A percentile compares a stretch with the other conserved stretches of the same genome.
phyloP scores from a whole-genome alignment of 2,113 vertebrate genomes.

The Gymnorhina tibicen region DNA sequence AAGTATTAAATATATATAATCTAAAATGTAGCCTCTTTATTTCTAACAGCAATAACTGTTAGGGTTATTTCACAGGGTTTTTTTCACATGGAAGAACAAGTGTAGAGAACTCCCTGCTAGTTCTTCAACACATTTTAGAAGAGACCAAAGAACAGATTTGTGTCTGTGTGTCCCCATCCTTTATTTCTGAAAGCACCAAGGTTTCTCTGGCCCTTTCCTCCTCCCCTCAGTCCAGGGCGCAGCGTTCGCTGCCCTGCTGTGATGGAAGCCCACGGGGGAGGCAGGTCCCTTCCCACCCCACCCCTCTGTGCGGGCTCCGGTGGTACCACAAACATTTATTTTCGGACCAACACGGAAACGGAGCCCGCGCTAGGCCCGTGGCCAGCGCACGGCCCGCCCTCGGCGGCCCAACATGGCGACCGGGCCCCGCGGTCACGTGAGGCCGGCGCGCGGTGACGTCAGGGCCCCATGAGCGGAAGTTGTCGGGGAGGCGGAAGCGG shows the following conservation, averaged over 20 bases:
- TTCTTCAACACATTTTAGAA: background rate
- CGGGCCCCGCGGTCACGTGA: background rate
- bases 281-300: fast-evolving
- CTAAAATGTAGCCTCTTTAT: background rate
- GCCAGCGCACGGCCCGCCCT: fast-evolving
- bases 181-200: background rate
- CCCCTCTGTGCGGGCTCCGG: fast-evolving
- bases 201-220: too few species aligned
- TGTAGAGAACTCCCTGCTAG: background rate
- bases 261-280: fast-evolving
- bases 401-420: background rate
- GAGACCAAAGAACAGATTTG: too few species aligned
- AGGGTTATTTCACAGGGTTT: too few species aligned
- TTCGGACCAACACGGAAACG: fast-evolving
- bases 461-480: constrained; percentile 51
- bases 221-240: background rate
- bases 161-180: background rate
- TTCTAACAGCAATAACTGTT: background rate
- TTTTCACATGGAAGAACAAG: background rate
- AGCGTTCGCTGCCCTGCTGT: background rate
- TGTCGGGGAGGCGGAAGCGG: constrained; percentile 53
- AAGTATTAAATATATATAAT: background rate
- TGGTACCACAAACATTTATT: background rate
- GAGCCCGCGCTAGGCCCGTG: too few species aligned
- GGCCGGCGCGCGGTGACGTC: background rate